phyloP scores from a whole-genome alignment of 2,797 vertebrate genomes.

The Tadarida brasiliensis region DNA sequence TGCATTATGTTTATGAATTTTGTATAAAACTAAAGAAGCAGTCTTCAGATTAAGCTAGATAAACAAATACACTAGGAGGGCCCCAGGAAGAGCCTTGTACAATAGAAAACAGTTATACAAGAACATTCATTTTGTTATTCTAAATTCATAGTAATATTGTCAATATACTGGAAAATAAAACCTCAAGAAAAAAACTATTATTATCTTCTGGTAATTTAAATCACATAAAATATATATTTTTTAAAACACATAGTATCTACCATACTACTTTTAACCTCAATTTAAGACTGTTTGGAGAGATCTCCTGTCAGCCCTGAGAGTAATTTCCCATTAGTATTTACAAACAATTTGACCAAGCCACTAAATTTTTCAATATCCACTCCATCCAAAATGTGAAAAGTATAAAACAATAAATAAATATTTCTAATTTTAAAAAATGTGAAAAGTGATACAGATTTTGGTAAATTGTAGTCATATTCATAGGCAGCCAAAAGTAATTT shows the following conservation, averaged over 20 bases:
- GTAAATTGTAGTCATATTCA: constrained; percentile 34
- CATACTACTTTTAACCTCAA: constrained; percentile 28
- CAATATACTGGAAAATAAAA: constrained; percentile 44
- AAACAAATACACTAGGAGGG: constrained; percentile 19
- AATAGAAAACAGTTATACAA: constrained; percentile 39
- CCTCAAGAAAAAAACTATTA: constrained; percentile 33
- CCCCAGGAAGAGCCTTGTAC: background rate
- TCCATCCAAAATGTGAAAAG: constrained; percentile 37
- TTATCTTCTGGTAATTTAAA: constrained; percentile 54
- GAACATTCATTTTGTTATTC: constrained; percentile 14
- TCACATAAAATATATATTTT: background rate
- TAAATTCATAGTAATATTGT: constrained; percentile 45
- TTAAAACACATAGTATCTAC: background rate
- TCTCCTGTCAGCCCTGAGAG: constrained; percentile 15
- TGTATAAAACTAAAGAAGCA: constrained; percentile 37
- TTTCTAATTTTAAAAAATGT: background rate
- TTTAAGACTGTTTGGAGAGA: constrained; percentile 26
- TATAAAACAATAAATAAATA: too few relatives aligned
- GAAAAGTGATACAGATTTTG: background rate
- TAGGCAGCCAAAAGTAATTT: constrained; percentile 41
- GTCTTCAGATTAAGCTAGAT: constrained; percentile 44
- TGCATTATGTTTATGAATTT: constrained; percentile 27
- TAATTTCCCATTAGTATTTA: constrained; percentile 11
- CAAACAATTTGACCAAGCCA: constrained; percentile 37
- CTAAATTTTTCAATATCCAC: constrained; percentile 36